These are phyloP conservation scores for Acleris laterana DNA, from an alignment of 2,888 invertebrate genomes.

Conservation along the genomic window DNA sequence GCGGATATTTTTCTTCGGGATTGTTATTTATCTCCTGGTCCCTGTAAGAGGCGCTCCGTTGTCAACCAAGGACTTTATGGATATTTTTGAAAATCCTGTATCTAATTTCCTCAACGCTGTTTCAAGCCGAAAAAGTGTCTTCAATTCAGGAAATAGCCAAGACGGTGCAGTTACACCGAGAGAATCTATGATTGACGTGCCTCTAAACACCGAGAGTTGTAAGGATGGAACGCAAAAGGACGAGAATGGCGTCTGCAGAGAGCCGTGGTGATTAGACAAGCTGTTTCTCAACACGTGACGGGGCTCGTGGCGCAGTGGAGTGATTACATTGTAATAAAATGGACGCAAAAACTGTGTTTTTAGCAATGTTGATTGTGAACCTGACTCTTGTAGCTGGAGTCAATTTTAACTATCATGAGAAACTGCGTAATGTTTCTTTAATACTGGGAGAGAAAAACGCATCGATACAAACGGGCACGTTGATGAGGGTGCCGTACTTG, in stretches of 20 bases:
- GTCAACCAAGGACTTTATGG: slow-evolving; percentile 56
- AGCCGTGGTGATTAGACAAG: slow-evolving; percentile 59
- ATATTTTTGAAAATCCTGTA: slow-evolving; percentile 70
- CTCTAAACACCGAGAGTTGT: slow-evolving; percentile 59
- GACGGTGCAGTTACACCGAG: slow-evolving; percentile 39
- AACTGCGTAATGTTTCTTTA: slow-evolving; percentile 47
- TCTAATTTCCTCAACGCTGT: slow-evolving; percentile 57
- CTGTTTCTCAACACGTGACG: slow-evolving; percentile 38
- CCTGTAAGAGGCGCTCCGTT: slow-evolving; percentile 54
- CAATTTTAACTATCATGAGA: slow-evolving; percentile 61
- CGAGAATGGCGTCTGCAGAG: slow-evolving; percentile 66
- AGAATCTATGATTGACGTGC: slow-evolving; percentile 65
- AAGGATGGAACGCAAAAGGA: slow-evolving; percentile 55
- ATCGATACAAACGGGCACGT: slow-evolving; percentile 53
- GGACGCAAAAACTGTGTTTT: slow-evolving; percentile 58
- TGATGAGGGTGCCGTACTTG: slow-evolving; percentile 66
- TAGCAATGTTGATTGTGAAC: slow-evolving; percentile 49
- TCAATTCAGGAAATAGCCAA: slow-evolving; percentile 22
- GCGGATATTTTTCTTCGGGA: slow-evolving; percentile 62
- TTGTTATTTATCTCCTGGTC: slow-evolving; percentile 59
- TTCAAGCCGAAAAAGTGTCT: slow-evolving; percentile 27
- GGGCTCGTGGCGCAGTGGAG: slow-evolving; percentile 55
- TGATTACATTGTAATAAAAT: slow-evolving; percentile 56
- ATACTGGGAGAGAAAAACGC: slow-evolving; percentile 40
- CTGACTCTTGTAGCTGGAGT: slow-evolving; percentile 41